Conservation (phyloP, 2,888 invertebrate genomes). For the Metallyticus violacea region DNA sequence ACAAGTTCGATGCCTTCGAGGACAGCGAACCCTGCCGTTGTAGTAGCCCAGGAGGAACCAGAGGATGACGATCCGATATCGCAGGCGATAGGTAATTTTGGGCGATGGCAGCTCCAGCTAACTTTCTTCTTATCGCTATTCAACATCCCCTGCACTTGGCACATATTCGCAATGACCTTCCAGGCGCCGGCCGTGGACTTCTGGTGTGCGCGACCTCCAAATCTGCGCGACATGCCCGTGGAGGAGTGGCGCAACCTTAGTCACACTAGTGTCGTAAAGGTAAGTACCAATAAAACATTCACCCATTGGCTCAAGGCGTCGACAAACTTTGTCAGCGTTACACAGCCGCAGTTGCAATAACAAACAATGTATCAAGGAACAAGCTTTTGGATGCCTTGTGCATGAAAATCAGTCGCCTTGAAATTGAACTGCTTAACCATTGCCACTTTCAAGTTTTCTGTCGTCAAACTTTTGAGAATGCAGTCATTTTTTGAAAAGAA, state of each 20-base stretch:
- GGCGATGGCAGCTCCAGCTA: slow-evolving; percentile 72
- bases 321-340: no score
- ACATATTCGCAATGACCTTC: slow-evolving; percentile 74
- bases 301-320: neutral
- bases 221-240: slow-evolving; percentile 49
- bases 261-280: slow-evolving; percentile 42
- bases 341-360: no score
- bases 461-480: no score
- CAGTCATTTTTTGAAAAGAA: no score
- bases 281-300: neutral
- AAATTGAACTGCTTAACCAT: no score
- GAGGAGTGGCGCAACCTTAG: slow-evolving; percentile 65
- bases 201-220: slow-evolving; percentile 65
- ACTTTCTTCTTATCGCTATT: slow-evolving; percentile 71
- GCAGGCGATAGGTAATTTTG: slow-evolving; percentile 68
- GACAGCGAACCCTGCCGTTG: neutral
- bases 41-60: slow-evolving; percentile 1
- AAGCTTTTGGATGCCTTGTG: no score
- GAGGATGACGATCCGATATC: slow-evolving; percentile 58
- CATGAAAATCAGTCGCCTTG: no score
- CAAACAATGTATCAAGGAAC: no score
- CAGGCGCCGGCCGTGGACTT: slow-evolving; percentile 63
- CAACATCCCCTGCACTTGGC: slow-evolving; percentile 78
- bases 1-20: neutral
- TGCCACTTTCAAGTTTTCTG: no score